Conservation (phyloP, 2,888 invertebrate species). For the Lapara coniferarum region DNA sequence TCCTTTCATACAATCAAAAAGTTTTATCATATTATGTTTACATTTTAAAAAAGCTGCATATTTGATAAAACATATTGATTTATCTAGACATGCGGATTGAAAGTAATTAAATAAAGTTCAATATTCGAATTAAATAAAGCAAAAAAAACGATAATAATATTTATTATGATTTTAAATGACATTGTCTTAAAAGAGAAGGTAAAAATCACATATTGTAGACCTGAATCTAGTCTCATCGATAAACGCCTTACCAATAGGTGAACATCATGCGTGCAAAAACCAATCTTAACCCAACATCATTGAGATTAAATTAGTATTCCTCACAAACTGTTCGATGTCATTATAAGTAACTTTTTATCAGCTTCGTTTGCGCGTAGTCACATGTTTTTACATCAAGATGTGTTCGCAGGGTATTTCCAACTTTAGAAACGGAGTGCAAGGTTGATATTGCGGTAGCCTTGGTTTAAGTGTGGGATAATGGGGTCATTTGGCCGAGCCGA, state of each 20-base stretch:
- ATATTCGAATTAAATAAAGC: no score
- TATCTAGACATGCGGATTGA: no score
- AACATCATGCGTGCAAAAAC: no score
- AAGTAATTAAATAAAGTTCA: no score
- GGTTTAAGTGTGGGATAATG: slow-evolving; percentile 67
- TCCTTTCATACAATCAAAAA: no score
- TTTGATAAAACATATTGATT: no score
- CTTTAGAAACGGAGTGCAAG: slow-evolving; percentile 51
- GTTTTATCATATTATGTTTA: no score
- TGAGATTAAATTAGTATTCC: not conserved
- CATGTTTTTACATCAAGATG: slow-evolving; percentile 52
- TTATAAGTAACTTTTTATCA: slow-evolving; percentile 66
- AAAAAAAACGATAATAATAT: no score
- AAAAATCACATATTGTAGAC: no score
- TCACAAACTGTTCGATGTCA: slow-evolving; percentile 1
- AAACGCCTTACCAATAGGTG: no score
- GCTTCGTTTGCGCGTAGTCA: slow-evolving; percentile 60
- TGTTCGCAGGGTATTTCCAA: slow-evolving; percentile 45
- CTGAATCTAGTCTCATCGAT: no score
- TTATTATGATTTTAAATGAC: not conserved
- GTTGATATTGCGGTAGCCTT: slow-evolving; percentile 47
- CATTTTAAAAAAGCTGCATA: no score
- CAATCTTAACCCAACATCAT: not conserved
- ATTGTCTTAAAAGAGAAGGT: not conserved
- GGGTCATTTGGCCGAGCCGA: slow-evolving; percentile 71